Evolutionary conservation across 2,113 vertebrate genomes (phyloP), one percentile per base, ranked within the genome.

Genomic region (Chrysemys picta): DNA sequence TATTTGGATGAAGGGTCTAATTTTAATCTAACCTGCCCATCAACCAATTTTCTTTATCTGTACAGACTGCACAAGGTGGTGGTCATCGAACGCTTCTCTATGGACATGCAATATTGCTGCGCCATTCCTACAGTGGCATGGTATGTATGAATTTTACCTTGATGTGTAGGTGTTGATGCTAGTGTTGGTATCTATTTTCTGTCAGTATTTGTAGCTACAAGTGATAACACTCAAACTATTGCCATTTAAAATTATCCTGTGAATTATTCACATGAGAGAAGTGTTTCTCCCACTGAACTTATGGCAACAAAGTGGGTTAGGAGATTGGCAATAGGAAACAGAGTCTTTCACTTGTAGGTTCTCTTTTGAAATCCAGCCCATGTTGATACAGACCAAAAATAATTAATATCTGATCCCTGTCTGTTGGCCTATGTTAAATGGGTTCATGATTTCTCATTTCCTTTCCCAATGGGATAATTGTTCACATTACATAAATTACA

Each of bases 121-220:
- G 99, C 65, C 99, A 99, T 97, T 99, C 99, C 81, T 99, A 99
- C 97, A 99, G 99, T 0, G 99, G 99, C 95, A 99, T 99, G 99
- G 99, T 99, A 96, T 96, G 99, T 98, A 85, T 56, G 1, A 1
- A 3, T 27, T 35, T 52, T 12, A 24, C 9, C 35, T 19, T 49
- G 52, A 3, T 49, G 52, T 78, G 29, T 38, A 5, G 59, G 5
- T 22, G 0, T 1, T 92, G 42, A 47, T 13, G 75, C 10, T 8
- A 82, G 10, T 10, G 12, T 19, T 6, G 0, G 2, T 13, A 59
- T 62, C 1, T 45, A 27, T 59, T 42, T 82, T 85, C 27, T 25
- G 31, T 82, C 8, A 13, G 5, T 29, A 1, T 25, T 72, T 22
- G 47, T 80, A 72, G 16, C 13, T 54, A 4, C 7, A 11, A 65